Percentiles rank a stretch among this genome's conserved stretches.
Evolutionary conservation across 2,113 vertebrate genomes (phyloP).

Genomic region (Salvelinus alpinus): DNA sequence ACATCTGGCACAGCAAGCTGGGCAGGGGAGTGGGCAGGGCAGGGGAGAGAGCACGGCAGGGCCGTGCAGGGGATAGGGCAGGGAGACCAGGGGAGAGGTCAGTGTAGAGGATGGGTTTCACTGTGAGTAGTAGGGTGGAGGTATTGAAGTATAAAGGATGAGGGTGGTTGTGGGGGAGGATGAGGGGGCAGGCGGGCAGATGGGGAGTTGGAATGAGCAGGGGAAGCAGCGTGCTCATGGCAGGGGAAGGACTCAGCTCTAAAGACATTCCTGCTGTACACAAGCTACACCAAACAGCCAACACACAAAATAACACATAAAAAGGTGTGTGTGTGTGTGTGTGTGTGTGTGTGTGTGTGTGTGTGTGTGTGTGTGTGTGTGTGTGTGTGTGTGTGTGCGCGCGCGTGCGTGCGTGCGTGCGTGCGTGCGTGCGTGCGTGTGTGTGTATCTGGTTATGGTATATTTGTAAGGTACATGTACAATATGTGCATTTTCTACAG

Average conservation of each 20-base stretch:
- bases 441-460: neutral
- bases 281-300: conserved; percentile 43
- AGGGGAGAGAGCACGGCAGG: too few species aligned
- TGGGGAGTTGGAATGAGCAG: conserved; percentile 47
- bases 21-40: conserved; percentile 3
- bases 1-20: conserved; percentile 51
- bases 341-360: conserved; percentile 5
- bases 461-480: neutral
- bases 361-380: conserved; percentile 13
- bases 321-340: conserved; percentile 1
- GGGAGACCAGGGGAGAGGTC: neutral
- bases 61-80: neutral
- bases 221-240: conserved; percentile 41
- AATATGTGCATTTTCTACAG: neutral
- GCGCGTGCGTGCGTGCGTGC: neutral
- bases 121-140: neutral
- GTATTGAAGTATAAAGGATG: neutral
- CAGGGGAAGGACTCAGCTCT: conserved; percentile 43
- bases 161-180: neutral
- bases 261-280: conserved; percentile 12
- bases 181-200: conserved; percentile 27
- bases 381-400: neutral
- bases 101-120: neutral
- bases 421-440: neutral
- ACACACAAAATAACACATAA: conserved; percentile 39